A percentile compares a stretch with the other conserved stretches of the same genome.
These are phyloP conservation scores for Cantharis flavilabris DNA, from an alignment of 2,888 invertebrate genomes.

Conservation along the genomic window DNA sequence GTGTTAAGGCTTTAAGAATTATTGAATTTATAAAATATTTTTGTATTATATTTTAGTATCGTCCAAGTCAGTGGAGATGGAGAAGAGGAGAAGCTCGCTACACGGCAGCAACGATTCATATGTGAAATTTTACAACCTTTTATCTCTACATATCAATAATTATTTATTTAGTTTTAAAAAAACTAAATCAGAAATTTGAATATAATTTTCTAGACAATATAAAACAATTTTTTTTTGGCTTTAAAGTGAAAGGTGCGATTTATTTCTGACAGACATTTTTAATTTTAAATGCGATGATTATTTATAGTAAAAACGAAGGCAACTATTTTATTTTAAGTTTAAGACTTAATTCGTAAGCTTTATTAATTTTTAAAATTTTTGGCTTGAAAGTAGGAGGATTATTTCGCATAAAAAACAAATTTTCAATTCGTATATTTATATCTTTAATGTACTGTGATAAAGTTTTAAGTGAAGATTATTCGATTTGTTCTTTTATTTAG, in stretches of 20 bases:
- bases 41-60: slow-evolving; percentile 70
- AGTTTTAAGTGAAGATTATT: background rate
- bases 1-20: too few species aligned
- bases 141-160: background rate
- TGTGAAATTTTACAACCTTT: slow-evolving; percentile 62
- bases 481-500: background rate
- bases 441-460: background rate
- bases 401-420: background rate
- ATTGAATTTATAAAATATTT: background rate
- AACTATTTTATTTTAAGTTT: background rate
- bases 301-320: background rate
- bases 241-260: background rate
- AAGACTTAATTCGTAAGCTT: background rate
- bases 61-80: slow-evolving; percentile 94
- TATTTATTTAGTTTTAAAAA: slow-evolving; percentile 26
- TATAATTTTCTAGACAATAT: background rate
- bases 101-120: slow-evolving; percentile 93
- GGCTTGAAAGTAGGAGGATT: background rate
- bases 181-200: slow-evolving; percentile 34
- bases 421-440: background rate
- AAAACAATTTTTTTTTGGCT: background rate
- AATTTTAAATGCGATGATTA: background rate
- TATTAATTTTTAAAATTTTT: background rate
- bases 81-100: slow-evolving; percentile 89
- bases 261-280: slow-evolving; percentile 9